These are phyloP conservation scores for Semnornis frantzii DNA, from an alignment of 2,113 vertebrate genomes.

Conservation along the genomic window DNA sequence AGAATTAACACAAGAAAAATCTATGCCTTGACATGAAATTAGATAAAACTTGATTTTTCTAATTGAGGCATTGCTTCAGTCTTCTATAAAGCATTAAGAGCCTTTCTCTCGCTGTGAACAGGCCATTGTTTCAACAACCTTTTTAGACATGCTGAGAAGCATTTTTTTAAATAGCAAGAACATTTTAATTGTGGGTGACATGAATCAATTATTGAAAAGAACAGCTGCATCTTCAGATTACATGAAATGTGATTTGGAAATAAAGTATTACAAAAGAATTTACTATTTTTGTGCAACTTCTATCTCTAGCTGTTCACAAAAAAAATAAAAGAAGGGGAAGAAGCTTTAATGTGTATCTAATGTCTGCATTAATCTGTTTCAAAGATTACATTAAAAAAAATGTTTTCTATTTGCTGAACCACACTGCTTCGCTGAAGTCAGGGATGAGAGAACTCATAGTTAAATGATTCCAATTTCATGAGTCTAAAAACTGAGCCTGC, in stretches of 20 bases:
- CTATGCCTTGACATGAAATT: neutral
- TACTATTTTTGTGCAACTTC: neutral
- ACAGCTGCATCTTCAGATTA: conserved; percentile 77
- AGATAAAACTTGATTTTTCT: neutral
- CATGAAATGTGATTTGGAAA: conserved; percentile 48
- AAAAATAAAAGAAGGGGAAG: neutral
- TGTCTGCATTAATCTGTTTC: neutral
- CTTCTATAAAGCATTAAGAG: conserved; percentile 33
- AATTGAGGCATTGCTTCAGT: neutral
- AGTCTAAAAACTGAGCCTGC: conserved; percentile 49
- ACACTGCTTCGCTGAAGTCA: conserved; percentile 26
- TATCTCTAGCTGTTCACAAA: neutral
- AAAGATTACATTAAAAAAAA: conserved; percentile 11
- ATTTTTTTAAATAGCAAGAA: conserved; percentile 74
- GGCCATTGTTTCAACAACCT: conserved; percentile 57
- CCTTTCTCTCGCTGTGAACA: conserved; percentile 16
- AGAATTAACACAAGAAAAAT: conserved; percentile 1
- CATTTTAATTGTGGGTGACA: conserved; percentile 77
- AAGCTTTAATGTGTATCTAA: neutral
- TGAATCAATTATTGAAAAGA: conserved; percentile 73
- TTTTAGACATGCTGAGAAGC: conserved; percentile 65
- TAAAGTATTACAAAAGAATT: conserved; percentile 46
- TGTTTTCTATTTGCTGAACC: conserved; percentile 38
- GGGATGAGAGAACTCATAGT: conserved; percentile 44
- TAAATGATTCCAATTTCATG: conserved; percentile 53